phyloP scores from a whole-genome alignment of 2,888 invertebrate genomes.

The Thalpophila matura region DNA sequence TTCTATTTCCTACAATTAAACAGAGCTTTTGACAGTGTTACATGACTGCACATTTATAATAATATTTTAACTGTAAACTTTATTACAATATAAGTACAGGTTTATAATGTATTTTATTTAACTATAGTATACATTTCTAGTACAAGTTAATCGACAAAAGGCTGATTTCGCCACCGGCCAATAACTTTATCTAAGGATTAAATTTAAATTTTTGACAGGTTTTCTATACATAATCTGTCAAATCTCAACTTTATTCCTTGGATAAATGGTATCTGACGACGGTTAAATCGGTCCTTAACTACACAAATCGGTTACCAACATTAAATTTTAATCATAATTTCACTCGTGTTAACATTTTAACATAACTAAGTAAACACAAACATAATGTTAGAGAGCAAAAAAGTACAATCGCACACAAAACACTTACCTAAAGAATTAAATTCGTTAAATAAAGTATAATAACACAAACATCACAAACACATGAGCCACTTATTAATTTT shows the following conservation, averaged over 20 bases:
- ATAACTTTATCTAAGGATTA: too few species aligned
- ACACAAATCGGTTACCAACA: constrained; percentile 27
- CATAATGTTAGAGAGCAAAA: constrained; percentile 58
- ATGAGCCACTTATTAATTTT: constrained; percentile 57
- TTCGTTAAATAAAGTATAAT: constrained; percentile 53
- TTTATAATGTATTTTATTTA: constrained; percentile 19
- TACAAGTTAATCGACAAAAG: constrained; percentile 13
- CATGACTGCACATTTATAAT: constrained; percentile 38
- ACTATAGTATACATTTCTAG: constrained; percentile 31
- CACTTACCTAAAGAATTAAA: constrained; percentile 59
- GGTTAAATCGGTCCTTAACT: constrained; percentile 1
- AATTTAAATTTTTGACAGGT: too few species aligned
- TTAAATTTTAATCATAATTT: constrained; percentile 33
- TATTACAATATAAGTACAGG: constrained; percentile 45
- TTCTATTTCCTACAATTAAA: constrained; percentile 8
- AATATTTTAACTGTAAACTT: constrained; percentile 1
- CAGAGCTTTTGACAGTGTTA: constrained; percentile 22
- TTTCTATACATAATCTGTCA: too few species aligned
- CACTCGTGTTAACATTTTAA: constrained; percentile 43
- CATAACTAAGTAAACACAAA: constrained; percentile 24
- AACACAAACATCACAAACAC: constrained; percentile 62
- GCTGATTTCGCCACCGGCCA: too few species aligned
- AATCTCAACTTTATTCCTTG: too few species aligned
- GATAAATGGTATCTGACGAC: too few species aligned
- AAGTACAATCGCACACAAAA: constrained; percentile 61